Percentiles rank a stretch among this genome's conserved stretches.
These are phyloP conservation scores for Fistularia tabacaria DNA, from an alignment of 2,797 vertebrate species.

Conservation along the genomic window DNA sequence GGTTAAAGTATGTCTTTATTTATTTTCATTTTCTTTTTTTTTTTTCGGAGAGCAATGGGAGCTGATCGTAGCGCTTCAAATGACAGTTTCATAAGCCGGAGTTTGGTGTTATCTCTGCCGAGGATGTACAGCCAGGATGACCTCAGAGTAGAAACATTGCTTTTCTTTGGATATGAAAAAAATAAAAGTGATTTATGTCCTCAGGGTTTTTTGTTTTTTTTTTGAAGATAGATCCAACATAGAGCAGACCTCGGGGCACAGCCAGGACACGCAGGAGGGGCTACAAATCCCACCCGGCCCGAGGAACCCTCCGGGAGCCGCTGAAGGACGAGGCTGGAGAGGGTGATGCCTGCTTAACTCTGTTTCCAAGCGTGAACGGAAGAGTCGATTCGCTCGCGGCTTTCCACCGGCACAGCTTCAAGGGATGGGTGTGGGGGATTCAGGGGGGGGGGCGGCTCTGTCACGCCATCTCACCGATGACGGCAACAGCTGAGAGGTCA, in stretches of 20 bases:
- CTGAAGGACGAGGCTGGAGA: background rate
- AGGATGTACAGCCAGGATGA: background rate
- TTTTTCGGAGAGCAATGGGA: too few species aligned
- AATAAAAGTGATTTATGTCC: background rate
- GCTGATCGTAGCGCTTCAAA: too few species aligned
- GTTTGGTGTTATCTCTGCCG: background rate
- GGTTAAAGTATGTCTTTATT: too few species aligned
- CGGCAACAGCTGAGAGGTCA: too few species aligned
- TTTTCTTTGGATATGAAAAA: background rate
- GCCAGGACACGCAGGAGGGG: conserved; percentile 16
- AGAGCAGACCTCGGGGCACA: conserved; percentile 11
- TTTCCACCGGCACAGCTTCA: too few species aligned
- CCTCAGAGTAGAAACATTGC: background rate
- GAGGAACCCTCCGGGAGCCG: conserved; percentile 6
- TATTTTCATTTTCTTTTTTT: too few species aligned
- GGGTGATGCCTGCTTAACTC: background rate
- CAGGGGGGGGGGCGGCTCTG: too few species aligned
- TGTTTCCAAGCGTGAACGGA: too few species aligned
- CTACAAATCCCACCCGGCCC: conserved; percentile 13
- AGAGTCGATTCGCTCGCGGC: too few species aligned
- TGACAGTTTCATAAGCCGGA: background rate
- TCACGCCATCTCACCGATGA: too few species aligned
- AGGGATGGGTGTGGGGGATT: too few species aligned
- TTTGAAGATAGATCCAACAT: conserved; percentile 1
- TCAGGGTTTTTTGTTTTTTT: conserved; percentile 2